Conservation (phyloP, 30 jellyfish, hydroid and myxozoan genomes). For the Chrysaora quinquecirrha region DNA sequence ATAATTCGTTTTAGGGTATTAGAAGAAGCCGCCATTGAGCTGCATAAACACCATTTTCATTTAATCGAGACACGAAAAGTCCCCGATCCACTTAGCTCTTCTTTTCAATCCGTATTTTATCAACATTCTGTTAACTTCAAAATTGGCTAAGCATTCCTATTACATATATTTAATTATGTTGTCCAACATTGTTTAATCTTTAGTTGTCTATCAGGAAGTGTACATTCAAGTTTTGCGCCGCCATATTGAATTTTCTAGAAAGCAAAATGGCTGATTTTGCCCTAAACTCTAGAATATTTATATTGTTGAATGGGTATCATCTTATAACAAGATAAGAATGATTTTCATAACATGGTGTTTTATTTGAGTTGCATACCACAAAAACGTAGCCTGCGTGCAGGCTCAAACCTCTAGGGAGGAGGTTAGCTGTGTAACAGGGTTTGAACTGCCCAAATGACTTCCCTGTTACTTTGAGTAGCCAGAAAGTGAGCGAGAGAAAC, state of each 20-base stretch:
- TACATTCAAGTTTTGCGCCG: neutral
- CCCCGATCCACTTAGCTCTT: neutral
- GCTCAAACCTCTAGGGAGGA: no score
- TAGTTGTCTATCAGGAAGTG: neutral
- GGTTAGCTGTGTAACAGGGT: no score
- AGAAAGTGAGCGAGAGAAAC: no score
- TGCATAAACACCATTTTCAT: neutral
- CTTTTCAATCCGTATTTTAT: neutral
- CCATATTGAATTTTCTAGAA: neutral
- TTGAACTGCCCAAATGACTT: no score
- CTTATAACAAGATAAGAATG: neutral
- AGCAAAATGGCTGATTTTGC: neutral
- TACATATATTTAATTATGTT: neutral
- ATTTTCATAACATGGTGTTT: neutral
- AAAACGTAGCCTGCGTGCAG: no score
- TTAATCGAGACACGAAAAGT: neutral
- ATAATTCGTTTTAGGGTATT: neutral
- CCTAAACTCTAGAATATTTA: neutral
- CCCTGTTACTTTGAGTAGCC: no score
- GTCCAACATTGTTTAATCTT: neutral
- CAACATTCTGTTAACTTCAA: neutral
- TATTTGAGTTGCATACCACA: neutral
- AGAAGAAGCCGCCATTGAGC: neutral
- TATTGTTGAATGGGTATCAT: neutral
- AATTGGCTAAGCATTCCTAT: neutral